These are phyloP conservation scores for Taenioides sp. DNA, from an alignment of 2,797 vertebrate genomes.

Conservation along the genomic window DNA sequence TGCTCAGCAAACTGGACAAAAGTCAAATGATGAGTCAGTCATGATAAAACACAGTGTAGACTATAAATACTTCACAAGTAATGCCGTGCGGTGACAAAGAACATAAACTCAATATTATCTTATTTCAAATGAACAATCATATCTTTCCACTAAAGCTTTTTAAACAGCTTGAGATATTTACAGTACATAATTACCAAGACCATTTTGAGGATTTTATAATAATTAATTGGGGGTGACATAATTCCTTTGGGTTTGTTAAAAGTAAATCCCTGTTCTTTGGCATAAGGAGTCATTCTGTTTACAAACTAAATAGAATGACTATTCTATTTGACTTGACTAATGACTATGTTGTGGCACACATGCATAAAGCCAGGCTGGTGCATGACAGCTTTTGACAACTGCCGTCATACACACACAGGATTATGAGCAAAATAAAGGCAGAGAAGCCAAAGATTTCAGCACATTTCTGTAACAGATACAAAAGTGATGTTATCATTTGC, in stretches of 20 bases:
- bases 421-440: slow-evolving; percentile 48
- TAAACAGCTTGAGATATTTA: not conserved
- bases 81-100: too few relatives aligned
- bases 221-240: not conserved
- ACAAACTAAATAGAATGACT: not conserved
- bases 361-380: slow-evolving; percentile 10
- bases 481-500: slow-evolving; percentile 64
- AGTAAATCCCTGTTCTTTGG: too few relatives aligned
- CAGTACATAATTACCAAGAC: not conserved
- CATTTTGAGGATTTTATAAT: not conserved
- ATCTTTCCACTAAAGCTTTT: not conserved
- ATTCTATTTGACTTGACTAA: too few relatives aligned
- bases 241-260: not conserved
- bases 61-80: too few relatives aligned
- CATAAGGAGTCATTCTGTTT: not conserved
- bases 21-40: slow-evolving; percentile 22
- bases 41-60: not conserved
- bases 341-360: slow-evolving; percentile 6
- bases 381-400: slow-evolving; percentile 32
- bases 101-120: too few relatives aligned
- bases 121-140: too few relatives aligned
- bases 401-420: slow-evolving; percentile 25
- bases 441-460: slow-evolving; percentile 61
- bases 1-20: slow-evolving; percentile 10
- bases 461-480: slow-evolving; percentile 67